Base-by-base conservation (phyloP, 2,113 vertebrate species). In the Emberiza fucata region DNA sequence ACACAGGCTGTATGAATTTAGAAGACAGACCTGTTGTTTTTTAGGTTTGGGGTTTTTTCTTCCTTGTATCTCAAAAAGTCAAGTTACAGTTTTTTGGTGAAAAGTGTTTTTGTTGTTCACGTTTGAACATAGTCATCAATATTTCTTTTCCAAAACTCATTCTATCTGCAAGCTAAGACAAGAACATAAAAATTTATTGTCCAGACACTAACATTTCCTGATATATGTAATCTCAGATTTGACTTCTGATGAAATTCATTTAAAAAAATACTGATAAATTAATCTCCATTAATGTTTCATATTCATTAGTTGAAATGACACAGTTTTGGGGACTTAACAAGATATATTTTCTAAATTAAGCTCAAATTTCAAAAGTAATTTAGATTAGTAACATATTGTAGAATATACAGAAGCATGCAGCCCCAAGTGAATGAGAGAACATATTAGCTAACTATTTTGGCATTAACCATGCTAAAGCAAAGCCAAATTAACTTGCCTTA, bases 1-100 rank as follows among this genome's bases (percentile, higher is more conserved):
- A 71, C 72, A 31, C 5, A 40, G 19, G 2, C 33, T 65, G 12
- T 39, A 57, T 0, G 0, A 42, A 40, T 81, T 73, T 48, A 70
- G 42, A 78, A 84, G 12, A 8, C 27, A 65, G 18, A 40, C 10
- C 9, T 35, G 11, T 7, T 57, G 22, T 2, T 60, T 60, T 60
- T 65, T 8, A 6, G 4, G 24, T 33, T 31, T 8, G 8, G 4
- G 24, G 33, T 31, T 24, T 63, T 5, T n/a, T 66, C 27, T 78
- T 54, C 11, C 5, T 31, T 64, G 4, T 61, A 33, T 51, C 7
- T 35, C 28, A 17, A 35, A 45, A 82, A 35, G 7, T 63, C 13
- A 45, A 47, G 40, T 63, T 83, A 37, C 4, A 48, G 29, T 75
- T 61, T 28, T 83, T 57, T 70, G 23, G 45, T 66, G 39, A 35